Evolutionary conservation across 2,888 invertebrate species (phyloP).

Genomic region (Linnaemya tessellans): DNA sequence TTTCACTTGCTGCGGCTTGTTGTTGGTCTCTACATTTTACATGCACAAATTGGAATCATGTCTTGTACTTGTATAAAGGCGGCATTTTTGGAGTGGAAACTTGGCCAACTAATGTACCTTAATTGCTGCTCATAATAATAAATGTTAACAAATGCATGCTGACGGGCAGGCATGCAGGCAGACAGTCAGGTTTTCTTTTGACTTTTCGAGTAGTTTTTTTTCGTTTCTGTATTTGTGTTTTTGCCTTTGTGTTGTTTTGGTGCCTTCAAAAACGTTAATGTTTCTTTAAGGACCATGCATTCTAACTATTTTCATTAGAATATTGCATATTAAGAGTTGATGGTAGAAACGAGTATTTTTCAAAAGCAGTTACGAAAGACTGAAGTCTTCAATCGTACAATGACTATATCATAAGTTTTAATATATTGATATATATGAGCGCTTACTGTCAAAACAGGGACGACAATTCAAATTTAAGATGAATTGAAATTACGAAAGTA

Average conservation of each 20-base stretch:
- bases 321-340: constrained; percentile 44
- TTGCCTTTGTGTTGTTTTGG: constrained; percentile 12
- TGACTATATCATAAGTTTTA: too few species aligned
- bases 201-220: background rate
- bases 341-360: constrained; percentile 13
- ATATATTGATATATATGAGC: too few species aligned
- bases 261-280: constrained; percentile 43
- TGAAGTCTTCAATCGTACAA: background rate
- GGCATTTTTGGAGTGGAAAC: constrained; percentile 50
- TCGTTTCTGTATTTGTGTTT: background rate
- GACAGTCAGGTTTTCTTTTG: constrained; percentile 25
- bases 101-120: constrained; percentile 69
- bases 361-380: constrained; percentile 10
- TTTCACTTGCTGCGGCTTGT: constrained; percentile 18
- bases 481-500: too few species aligned
- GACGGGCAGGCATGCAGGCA: constrained; percentile 4
- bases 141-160: constrained; percentile 57
- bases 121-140: constrained; percentile 71
- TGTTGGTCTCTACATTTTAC: constrained; percentile 34
- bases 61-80: constrained; percentile 42
- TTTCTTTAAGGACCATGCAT: constrained; percentile 56
- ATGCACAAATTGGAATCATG: constrained; percentile 59
- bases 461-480: too few species aligned
- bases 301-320: constrained; percentile 66
- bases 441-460: too few species aligned